A percentile compares a stretch with the other conserved stretches of the same genome.
Conservation (phyloP, 2,797 vertebrate species). For the Anas acuta region DNA sequence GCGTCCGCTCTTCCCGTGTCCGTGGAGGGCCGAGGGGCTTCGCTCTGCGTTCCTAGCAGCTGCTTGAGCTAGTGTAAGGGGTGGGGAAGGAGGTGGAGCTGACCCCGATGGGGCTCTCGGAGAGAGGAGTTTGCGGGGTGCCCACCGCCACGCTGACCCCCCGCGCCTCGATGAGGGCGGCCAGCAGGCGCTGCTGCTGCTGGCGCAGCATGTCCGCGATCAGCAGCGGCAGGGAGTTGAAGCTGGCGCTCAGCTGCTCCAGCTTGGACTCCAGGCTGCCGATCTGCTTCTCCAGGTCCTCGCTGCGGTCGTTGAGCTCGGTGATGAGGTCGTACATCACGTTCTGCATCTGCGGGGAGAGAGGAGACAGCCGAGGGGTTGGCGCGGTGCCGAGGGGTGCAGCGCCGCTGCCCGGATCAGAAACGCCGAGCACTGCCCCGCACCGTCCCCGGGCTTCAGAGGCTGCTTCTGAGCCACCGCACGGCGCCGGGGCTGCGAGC, state of each 20-base stretch:
- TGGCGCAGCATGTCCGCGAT: constrained; percentile 79
- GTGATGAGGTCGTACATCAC: constrained; percentile 78
- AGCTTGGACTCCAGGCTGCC: constrained; percentile 81
- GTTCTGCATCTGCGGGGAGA: constrained; percentile 79
- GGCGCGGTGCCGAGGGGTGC: not conserved
- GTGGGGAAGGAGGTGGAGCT: constrained; percentile 84
- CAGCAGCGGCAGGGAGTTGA: constrained; percentile 79
- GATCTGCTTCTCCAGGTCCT: constrained; percentile 83
- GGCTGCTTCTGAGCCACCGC: not conserved
- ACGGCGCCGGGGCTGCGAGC: too few species aligned
- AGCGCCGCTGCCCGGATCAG: too few species aligned
- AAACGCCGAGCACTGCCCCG: not conserved
- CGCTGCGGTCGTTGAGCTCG: constrained; percentile 71
- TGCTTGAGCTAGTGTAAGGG: constrained; percentile 84
- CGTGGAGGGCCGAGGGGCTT: not conserved
- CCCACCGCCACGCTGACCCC: constrained; percentile 66
- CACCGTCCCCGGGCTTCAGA: not conserved
- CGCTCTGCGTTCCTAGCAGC: constrained; percentile 73
- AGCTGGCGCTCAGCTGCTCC: constrained; percentile 78
- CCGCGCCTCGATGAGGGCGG: constrained; percentile 74
- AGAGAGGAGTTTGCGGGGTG: constrained; percentile 74
- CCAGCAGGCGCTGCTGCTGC: constrained; percentile 82
- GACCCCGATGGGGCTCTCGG: constrained; percentile 81
- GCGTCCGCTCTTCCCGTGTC: constrained; percentile 46
- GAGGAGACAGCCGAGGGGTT: not conserved